Conservation (phyloP, 2,888 invertebrate species). For the Phyto melanocephala region DNA sequence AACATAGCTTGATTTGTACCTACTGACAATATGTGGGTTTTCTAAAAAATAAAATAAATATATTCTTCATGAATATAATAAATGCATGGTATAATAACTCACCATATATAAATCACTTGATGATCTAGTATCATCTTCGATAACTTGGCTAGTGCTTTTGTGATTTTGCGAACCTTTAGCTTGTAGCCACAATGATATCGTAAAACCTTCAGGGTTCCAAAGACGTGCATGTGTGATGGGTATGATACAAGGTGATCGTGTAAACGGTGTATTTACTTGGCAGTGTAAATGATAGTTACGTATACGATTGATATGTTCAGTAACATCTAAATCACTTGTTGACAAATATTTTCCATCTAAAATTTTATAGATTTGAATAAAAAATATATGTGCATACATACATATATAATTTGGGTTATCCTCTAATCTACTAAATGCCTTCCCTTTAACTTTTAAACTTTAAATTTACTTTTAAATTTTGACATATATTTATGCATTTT, state of each 20-base stretch:
- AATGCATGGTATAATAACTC: slow-evolving; percentile 31
- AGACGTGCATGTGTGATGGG: slow-evolving; percentile 75
- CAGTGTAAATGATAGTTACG: slow-evolving; percentile 74
- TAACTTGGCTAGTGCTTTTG: slow-evolving; percentile 71
- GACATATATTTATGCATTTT: no score
- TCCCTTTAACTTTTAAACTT: no score
- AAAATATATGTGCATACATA: no score
- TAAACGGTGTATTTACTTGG: slow-evolving; percentile 74
- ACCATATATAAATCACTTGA: slow-evolving; percentile 73
- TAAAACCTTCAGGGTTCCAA: slow-evolving; percentile 76
- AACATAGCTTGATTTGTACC: slow-evolving; percentile 77
- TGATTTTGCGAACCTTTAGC: slow-evolving; percentile 71
- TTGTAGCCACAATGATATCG: slow-evolving; percentile 76
- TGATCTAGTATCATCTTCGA: slow-evolving; percentile 74
- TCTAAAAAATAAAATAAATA: slow-evolving; percentile 64
- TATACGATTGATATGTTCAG: slow-evolving; percentile 75
- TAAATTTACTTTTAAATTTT: no score
- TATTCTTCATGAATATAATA: not conserved
- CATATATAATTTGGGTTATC: no score
- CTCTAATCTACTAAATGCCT: no score
- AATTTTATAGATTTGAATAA: not conserved
- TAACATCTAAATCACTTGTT: slow-evolving; percentile 71
- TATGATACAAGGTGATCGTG: slow-evolving; percentile 75
- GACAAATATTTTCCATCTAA: slow-evolving; percentile 74
- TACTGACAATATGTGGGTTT: slow-evolving; percentile 77